phyloP scores from a whole-genome alignment of 2,113 vertebrate species.

The Saccopteryx leptura region DNA sequence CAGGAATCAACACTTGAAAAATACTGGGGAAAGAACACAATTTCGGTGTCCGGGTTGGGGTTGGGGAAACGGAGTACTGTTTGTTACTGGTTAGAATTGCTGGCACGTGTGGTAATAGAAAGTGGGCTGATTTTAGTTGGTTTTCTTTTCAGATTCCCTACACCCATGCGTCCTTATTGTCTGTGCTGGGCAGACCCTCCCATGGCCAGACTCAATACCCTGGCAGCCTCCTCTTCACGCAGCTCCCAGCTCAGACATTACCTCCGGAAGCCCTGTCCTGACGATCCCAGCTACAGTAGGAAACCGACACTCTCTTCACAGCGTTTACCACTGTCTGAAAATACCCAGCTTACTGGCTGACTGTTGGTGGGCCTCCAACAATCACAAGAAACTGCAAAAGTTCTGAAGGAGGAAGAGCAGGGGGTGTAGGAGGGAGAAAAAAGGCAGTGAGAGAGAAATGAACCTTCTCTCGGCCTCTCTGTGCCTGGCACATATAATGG shows the following conservation, averaged over 20 bases:
- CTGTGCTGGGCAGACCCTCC: not conserved
- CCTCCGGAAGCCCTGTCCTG: not conserved
- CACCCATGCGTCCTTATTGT: not conserved
- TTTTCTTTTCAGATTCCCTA: slow-evolving; percentile 1
- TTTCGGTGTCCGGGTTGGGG: not conserved
- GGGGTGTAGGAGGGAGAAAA: too few species aligned
- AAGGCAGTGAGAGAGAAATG: not conserved
- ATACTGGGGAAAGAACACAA: not conserved
- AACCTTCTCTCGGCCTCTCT: not conserved
- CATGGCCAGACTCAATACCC: not conserved
- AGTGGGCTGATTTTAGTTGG: not conserved
- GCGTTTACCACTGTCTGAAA: not conserved
- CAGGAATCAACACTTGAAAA: not conserved
- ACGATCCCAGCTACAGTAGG: not conserved
- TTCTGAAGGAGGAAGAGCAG: too few species aligned
- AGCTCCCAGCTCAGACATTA: not conserved
- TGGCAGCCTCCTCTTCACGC: not conserved
- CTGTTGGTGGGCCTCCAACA: not conserved
- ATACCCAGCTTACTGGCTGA: not conserved
- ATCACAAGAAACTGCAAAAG: not conserved
- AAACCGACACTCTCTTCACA: not conserved
- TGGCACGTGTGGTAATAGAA: not conserved
- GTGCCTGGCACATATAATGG: not conserved
- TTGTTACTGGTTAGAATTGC: not conserved
- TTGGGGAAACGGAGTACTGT: not conserved